Evolutionary conservation across 2,888 invertebrate genomes (phyloP), one percentile per base, ranked within the genome.

Genomic region (Rugalucina vietnamica): DNA sequence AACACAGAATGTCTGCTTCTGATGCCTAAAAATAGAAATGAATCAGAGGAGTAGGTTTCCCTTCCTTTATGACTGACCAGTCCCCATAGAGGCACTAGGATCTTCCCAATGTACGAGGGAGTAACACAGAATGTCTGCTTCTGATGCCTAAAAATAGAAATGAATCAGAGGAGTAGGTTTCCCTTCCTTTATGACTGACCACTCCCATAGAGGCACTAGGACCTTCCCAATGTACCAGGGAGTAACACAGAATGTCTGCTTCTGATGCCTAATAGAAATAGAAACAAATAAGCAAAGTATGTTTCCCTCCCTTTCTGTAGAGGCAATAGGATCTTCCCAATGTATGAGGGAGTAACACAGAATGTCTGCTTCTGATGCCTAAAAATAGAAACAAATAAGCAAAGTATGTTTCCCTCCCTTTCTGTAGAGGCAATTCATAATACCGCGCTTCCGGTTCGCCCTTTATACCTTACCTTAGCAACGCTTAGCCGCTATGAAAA

Each of bases 131-230:
- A 18, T 82, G 21, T 85, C 43, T 43, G 43, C 43, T 43, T 43
- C 18, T 8, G 43, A 43, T 43, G 43, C 18, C 43, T 43, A 18
- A 43, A 43, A 43, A n/a, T n/a, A n/a, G n/a, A n/a, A n/a, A n/a
- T n/a, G 43, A 78, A 77, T 1, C 93, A 90, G 85, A 95, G 94
- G 81, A 98, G 98, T 54, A 98, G 96, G 92, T 97, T 97, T 0
- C 98, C 98, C 93, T 98, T 97, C 81, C 97, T 96, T 18, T 96
- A 96, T 0, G 97, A 97, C 14, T 97, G 84, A 54, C 87, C 84
- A 0, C 85, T 97, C 71, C 97, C 96, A 79, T 79, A 37, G 90
- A 82, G 77, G 79, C 57, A 43, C 78, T 78, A 1, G 93, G 90
- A 85, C 95, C 94, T 81, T 94, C 94, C 95, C 95, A 95, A 84